Evolutionary conservation across 1,140 invertebrate species (phyloP), one percentile per base, ranked within the genome.

Genomic region (Drosophila repleta): DNA sequence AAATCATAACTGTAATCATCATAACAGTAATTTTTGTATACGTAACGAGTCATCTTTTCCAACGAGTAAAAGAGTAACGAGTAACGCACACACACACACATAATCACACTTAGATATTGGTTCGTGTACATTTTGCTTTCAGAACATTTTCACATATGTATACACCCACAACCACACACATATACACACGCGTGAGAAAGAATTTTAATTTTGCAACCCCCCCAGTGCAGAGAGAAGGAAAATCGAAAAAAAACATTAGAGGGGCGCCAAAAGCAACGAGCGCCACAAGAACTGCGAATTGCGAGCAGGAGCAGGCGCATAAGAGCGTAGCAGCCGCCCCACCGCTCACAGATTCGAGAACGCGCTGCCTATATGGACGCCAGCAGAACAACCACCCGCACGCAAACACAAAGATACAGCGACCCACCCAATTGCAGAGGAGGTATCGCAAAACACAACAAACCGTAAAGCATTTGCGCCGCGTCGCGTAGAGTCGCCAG

Each of bases 401-500:
- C 63, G 46, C 32, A 37, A 15, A 20, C 10, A 61, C 39, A 49
- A 21, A 29, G 52, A 45, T 17, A 46, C 46, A 11, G 17, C 52
- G 60, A 56, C 48, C 41, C 32, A 51, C 61, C 65, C 57, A 66
- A 26, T 39, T 32, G 37, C 61, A 32, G 58, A 49, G 73, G 37
- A 57, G 62, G 76, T 45, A 80, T 41, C 49, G 70, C 64, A 83
- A 90, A 85, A 74, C 89, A 90, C 66, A 90, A 90, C 89, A 90
- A 90, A 90, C 89, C 89, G 89, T 90, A 90, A 90, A 90, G 78
- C 84, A 90, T 90, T 70, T 58, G 58, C 74, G 51, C 29, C 52
- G 62, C 63, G 52, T 52, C 66, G 56, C 63, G 29, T 41, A 7
- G n/a, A 5, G 4, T 17, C 39, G 17, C 35, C 1, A 52, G 7